phyloP scores from a whole-genome alignment of 1,140 invertebrate genomes.

The Trissolcus basalis region DNA sequence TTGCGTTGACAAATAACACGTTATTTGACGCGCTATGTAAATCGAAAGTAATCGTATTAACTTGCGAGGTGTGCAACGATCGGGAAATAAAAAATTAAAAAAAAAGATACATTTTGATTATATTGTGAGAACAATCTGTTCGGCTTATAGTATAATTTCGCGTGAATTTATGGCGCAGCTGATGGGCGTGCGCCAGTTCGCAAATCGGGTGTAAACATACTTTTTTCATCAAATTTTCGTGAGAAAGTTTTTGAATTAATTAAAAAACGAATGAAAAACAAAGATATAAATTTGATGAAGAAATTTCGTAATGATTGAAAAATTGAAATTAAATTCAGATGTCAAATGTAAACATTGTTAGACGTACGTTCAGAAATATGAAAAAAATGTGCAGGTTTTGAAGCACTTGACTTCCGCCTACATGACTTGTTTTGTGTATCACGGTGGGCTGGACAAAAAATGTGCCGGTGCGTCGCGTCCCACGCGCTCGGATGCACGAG shows the following conservation, averaged over 20 bases:
- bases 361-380: too few relatives aligned
- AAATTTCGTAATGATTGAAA: too few relatives aligned
- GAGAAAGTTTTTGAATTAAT: too few relatives aligned
- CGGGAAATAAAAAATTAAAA: too few relatives aligned
- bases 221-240: too few relatives aligned
- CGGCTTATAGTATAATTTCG: not conserved
- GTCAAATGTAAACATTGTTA: too few relatives aligned
- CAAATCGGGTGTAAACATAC: too few relatives aligned
- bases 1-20: constrained; percentile 46
- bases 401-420: constrained; percentile 53
- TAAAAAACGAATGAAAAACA: too few relatives aligned
- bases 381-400: not conserved
- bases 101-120: constrained; percentile 25
- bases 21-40: constrained; percentile 43
- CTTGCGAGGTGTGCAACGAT: constrained; percentile 2
- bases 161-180: constrained; percentile 7
- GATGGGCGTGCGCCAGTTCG: too few relatives aligned
- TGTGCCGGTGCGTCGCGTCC: constrained; percentile 50
- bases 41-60: constrained; percentile 43
- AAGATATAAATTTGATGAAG: too few relatives aligned
- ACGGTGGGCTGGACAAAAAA: constrained; percentile 51
- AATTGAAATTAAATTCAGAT: too few relatives aligned
- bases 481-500: constrained; percentile 57
- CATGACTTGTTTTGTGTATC: constrained; percentile 27
- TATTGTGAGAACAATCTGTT: constrained; percentile 1